Percentiles rank a stretch among this genome's conserved stretches.
Evolutionary conservation across 2,888 invertebrate genomes (phyloP).

Genomic region (Phalangium opilio): DNA sequence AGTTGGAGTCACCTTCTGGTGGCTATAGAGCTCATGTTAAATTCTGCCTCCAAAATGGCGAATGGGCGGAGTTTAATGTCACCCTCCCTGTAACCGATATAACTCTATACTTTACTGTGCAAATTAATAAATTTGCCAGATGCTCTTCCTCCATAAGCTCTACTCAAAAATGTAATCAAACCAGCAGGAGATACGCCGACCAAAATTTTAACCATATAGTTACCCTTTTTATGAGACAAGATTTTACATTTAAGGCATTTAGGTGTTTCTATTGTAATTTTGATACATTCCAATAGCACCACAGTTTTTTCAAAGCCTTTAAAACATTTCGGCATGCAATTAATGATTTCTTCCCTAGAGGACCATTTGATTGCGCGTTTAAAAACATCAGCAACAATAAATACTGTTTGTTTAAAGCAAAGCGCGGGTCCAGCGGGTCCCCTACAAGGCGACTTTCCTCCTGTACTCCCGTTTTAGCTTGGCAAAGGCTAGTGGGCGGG

Average conservation of each 20-base stretch:
- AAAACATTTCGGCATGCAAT: neutral
- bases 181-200: conserved; percentile 4
- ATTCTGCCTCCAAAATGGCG: too few species aligned
- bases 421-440: too few species aligned
- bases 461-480: too few species aligned
- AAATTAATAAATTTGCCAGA: neutral
- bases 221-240: conserved; percentile 3
- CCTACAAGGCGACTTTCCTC: too few species aligned
- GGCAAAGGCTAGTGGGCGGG: too few species aligned
- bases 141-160: conserved; percentile 5
- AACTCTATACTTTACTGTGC: neutral
- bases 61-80: too few species aligned
- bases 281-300: conserved; percentile 3
- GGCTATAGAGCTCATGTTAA: too few species aligned
- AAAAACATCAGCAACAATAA: neutral
- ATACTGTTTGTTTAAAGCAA: too few species aligned
- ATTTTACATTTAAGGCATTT: conserved; percentile 4
- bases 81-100: too few species aligned
- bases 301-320: neutral
- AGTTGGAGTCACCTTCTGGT: too few species aligned
- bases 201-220: conserved; percentile 1
- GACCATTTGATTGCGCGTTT: neutral
- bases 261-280: conserved; percentile 4
- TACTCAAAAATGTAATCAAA: conserved; percentile 1
- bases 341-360: conserved; percentile 1